phyloP scores from a whole-genome alignment of 2,113 vertebrate species.

The Nothobranchius kuhntae region DNA sequence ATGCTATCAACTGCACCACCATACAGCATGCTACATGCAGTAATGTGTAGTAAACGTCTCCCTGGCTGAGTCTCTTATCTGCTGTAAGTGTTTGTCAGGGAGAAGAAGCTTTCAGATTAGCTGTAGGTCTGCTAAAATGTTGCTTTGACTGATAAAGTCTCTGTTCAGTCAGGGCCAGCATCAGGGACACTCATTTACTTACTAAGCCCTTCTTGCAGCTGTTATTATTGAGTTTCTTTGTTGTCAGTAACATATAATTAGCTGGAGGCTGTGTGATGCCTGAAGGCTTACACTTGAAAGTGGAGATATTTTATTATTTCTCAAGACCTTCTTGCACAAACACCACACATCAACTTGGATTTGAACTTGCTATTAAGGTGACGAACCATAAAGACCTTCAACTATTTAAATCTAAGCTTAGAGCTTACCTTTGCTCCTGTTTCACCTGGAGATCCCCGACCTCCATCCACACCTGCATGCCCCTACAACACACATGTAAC shows the following conservation, averaged over 20 bases:
- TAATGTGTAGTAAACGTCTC: conserved; percentile 61
- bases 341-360: too few relatives aligned
- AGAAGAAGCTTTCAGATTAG: conserved; percentile 55
- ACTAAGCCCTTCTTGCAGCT: conserved; percentile 67
- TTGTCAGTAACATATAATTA: conserved; percentile 62
- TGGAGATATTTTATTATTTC: conserved; percentile 34
- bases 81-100: conserved; percentile 44
- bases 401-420: background rate
- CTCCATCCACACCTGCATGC: conserved; percentile 84
- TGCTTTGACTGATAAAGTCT: conserved; percentile 71
- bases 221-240: conserved; percentile 58
- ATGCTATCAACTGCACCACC: too few relatives aligned
- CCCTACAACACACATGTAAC: conserved; percentile 77
- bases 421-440: conserved; percentile 85
- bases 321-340: conserved; percentile 6
- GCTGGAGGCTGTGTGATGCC: conserved; percentile 30
- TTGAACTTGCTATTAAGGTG: too few relatives aligned
- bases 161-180: conserved; percentile 55
- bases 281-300: conserved; percentile 39
- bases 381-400: too few relatives aligned
- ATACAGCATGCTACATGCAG: conserved; percentile 13
- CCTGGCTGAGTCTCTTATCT: conserved; percentile 68
- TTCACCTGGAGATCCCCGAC: conserved; percentile 88
- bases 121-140: conserved; percentile 62
- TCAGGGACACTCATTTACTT: conserved; percentile 67